Base-by-base conservation (phyloP, 2,888 invertebrate genomes). In the Eremobia ochroleuca region DNA sequence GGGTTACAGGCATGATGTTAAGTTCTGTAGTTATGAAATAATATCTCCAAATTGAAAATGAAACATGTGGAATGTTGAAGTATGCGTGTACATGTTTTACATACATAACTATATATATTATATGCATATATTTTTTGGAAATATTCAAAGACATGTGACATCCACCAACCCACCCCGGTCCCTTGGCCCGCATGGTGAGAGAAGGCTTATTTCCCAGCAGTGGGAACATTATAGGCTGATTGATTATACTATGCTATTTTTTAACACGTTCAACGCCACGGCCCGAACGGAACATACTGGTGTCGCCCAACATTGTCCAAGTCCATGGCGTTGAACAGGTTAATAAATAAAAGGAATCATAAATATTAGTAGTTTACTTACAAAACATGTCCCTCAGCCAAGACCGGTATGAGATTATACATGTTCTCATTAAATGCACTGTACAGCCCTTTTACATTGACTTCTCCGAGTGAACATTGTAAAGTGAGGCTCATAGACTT, bases 391-490 rank as follows among this genome's bases (percentile, higher is more conserved):
- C 97, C 97, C 85, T 97, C 97, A 18, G 96, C 94, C 91, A 96
- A 92, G 0, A 96, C 96, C 4, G 97, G 97, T 84, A 96, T 95
- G 59, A 97, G 92, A 85, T 96, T 96, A 83, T 95, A 96, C 4
- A 97, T 92, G 89, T 96, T 96, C 76, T 97, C 97, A 90, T 96
- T 97, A 85, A 95, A 96, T 64, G 97, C 96, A 90, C 96, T 95
- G 85, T 96, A 97, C 43, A 96, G 89, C 15, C 96, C 97, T 82
- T 94, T 95, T 0, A 96, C 91, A 89, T 92, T 94, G 61, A 97
- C 96, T 87, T 96, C 97, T n/a, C 97, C 97, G 0, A 97, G 92
- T 0, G 96, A 96, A 85, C 97, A 96, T 25, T 92, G 87, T 55
- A 97, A 86, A 13, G 91, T 88, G 6, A 97, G 90, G 2, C 91